Evolutionary conservation across 2,797 vertebrate genomes (phyloP).

Genomic region (Anas capensis): DNA sequence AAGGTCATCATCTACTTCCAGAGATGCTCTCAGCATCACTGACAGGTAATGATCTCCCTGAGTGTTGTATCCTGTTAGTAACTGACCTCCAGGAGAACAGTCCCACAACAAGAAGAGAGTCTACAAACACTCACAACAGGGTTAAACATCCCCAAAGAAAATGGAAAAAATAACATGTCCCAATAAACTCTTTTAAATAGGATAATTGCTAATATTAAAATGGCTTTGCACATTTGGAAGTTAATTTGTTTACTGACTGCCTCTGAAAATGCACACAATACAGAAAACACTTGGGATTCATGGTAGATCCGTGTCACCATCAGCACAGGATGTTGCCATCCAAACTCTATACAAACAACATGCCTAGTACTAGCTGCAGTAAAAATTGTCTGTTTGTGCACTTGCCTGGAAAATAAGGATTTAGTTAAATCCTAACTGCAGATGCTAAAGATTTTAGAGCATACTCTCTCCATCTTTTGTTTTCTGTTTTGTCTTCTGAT

Average conservation of each 20-base stretch:
- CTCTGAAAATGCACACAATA: neutral
- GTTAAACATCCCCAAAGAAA: neutral
- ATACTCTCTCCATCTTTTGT: neutral
- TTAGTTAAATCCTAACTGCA: neutral
- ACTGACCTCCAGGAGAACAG: neutral
- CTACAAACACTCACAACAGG: neutral
- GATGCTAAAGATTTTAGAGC: neutral
- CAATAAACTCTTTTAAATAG: neutral
- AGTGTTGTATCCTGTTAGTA: neutral
- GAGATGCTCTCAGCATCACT: slow-evolving; percentile 80
- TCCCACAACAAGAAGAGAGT: neutral
- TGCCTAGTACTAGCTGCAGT: neutral
- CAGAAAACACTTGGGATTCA: neutral
- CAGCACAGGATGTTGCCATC: neutral
- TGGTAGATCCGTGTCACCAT: no score
- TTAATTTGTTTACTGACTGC: neutral
- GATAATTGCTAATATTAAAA: neutral
- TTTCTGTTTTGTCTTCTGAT: neutral
- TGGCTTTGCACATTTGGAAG: neutral
- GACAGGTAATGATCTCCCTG: slow-evolving; percentile 80
- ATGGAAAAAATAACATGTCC: neutral
- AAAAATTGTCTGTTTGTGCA: fast-evolving
- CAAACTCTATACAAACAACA: fast-evolving
- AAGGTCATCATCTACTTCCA: slow-evolving; percentile 87
- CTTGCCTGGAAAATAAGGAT: no score